A percentile compares a stretch with the other conserved stretches of the same genome.
phyloP scores from a whole-genome alignment of 2,797 vertebrate genomes.

The Lutjanus argentimaculatus region DNA sequence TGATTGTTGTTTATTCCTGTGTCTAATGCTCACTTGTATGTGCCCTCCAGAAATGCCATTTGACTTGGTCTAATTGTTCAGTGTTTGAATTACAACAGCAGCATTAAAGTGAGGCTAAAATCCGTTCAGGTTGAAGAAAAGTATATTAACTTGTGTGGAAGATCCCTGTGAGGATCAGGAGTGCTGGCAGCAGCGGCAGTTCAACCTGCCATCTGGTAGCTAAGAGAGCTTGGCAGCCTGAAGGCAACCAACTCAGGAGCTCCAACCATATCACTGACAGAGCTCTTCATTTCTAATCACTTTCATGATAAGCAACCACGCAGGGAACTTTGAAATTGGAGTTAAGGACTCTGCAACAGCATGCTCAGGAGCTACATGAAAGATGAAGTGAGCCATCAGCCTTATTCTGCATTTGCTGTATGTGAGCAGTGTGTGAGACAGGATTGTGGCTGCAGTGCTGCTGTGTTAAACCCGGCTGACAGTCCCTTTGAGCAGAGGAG shows the following conservation, averaged over 20 bases:
- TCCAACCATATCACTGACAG: conserved; percentile 76
- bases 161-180: conserved; percentile 66
- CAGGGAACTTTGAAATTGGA: conserved; percentile 73
- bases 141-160: conserved; percentile 55
- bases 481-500: conserved; percentile 60
- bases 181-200: conserved; percentile 60
- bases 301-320: conserved; percentile 71
- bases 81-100: conserved; percentile 42
- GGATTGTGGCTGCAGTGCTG: conserved; percentile 55
- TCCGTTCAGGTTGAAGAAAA: conserved; percentile 56
- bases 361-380: conserved; percentile 64
- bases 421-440: conserved; percentile 53
- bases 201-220: conserved; percentile 69
- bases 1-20: conserved; percentile 52
- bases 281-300: conserved; percentile 78
- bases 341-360: conserved; percentile 64
- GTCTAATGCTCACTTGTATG: conserved; percentile 45
- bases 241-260: conserved; percentile 66
- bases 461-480: conserved; percentile 68
- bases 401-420: conserved; percentile 54
- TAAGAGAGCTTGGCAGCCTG: conserved; percentile 65
- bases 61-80: conserved; percentile 44
- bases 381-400: conserved; percentile 64
- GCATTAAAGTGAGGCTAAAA: conserved; percentile 45
- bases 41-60: conserved; percentile 48